Evolutionary conservation across 2,797 vertebrate genomes (phyloP).

Genomic region (Vipera ursinii): DNA sequence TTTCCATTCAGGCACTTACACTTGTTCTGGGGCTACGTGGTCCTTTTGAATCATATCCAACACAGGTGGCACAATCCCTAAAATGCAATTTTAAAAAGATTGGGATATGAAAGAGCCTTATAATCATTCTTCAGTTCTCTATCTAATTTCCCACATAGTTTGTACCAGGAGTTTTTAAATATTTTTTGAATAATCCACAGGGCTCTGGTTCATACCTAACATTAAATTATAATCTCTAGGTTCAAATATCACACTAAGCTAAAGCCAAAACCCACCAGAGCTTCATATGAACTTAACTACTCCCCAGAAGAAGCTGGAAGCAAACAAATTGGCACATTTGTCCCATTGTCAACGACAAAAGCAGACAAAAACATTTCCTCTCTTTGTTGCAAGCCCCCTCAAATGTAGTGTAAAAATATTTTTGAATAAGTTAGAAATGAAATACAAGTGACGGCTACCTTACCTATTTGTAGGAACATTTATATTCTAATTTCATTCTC

Average conservation of each 20-base stretch:
- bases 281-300: background rate
- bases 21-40: slow-evolving; percentile 67
- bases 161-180: background rate
- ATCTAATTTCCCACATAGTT: background rate
- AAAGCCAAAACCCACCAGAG: background rate
- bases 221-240: background rate
- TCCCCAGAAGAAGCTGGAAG: background rate
- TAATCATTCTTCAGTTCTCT: background rate
- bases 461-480: background rate
- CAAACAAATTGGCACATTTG: background rate
- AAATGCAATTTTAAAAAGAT: slow-evolving; percentile 69
- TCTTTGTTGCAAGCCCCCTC: background rate
- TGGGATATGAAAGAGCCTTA: slow-evolving; percentile 46
- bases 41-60: slow-evolving; percentile 70
- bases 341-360: background rate
- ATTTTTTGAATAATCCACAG: background rate
- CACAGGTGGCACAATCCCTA: slow-evolving; percentile 63
- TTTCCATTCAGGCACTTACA: slow-evolving; percentile 69
- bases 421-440: background rate
- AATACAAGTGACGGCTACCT: no score
- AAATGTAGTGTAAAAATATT: background rate
- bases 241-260: background rate
- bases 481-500: background rate
- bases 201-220: background rate
- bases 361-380: background rate